Percentiles rank a stretch among this genome's conserved stretches.
Conservation (phyloP, 2,888 invertebrate genomes). For the Pterostichus madidus region DNA sequence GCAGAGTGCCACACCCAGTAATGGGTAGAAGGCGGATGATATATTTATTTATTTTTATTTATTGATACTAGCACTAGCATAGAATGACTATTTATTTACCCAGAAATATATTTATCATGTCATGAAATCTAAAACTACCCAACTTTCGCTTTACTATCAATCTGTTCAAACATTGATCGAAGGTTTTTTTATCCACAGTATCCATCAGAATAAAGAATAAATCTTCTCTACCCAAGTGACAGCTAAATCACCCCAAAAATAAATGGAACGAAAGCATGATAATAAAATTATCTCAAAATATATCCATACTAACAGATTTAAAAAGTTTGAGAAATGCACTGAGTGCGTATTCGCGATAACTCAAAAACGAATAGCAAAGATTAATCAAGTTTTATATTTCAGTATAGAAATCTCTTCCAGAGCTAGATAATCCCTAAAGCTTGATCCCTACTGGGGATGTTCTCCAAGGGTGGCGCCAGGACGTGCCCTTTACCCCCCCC, state of each 20-base stretch:
- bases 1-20: too few relatives aligned
- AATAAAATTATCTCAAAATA: constrained; percentile 2
- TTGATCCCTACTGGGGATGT: too few relatives aligned
- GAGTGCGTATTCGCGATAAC: neutral
- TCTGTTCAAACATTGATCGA: neutral
- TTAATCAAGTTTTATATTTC: constrained; percentile 10
- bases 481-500: too few relatives aligned
- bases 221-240: neutral
- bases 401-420: too few relatives aligned
- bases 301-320: neutral
- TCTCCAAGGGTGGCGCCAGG: too few relatives aligned
- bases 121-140: neutral
- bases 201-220: constrained; percentile 2
- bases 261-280: constrained; percentile 11
- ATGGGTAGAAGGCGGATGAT: too few relatives aligned
- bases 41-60: too few relatives aligned
- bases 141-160: neutral
- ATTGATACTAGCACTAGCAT: too few relatives aligned
- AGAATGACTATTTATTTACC: too few relatives aligned
- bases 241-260: constrained; percentile 12
- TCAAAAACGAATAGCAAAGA: neutral
- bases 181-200: neutral
- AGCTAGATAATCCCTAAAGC: too few relatives aligned
- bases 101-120: neutral
- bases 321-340: neutral